Percentiles rank a stretch among this genome's conserved stretches.
Evolutionary conservation across 2,888 invertebrate genomes (phyloP).

Genomic region (Drosophila setosimentum): DNA sequence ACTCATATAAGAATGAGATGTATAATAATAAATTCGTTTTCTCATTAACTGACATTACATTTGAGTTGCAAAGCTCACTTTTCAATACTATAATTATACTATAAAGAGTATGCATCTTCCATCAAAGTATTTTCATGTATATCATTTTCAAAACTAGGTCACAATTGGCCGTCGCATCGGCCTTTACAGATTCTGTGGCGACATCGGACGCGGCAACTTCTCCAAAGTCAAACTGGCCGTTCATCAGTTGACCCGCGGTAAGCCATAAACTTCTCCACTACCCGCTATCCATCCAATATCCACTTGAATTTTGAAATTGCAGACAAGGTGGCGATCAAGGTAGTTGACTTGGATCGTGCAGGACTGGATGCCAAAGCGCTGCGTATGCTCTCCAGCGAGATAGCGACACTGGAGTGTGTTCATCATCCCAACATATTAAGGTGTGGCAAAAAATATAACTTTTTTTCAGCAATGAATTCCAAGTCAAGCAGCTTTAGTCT

Average conservation of each 20-base stretch:
- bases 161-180: conserved; percentile 91
- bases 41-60: too few species aligned
- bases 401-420: conserved; percentile 89
- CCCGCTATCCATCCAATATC: too few species aligned
- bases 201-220: conserved; percentile 92
- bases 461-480: too few species aligned
- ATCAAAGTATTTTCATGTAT: neutral
- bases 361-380: conserved; percentile 90
- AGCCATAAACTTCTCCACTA: conserved; percentile 2
- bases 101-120: neutral
- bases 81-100: too few species aligned
- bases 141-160: conserved; percentile 83
- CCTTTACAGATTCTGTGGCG: conserved; percentile 90
- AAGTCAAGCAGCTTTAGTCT: too few species aligned
- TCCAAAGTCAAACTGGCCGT: conserved; percentile 91
- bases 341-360: conserved; percentile 90
- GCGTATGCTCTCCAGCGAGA: conserved; percentile 89
- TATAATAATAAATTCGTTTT: too few species aligned
- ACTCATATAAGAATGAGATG: too few species aligned
- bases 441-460: conserved; percentile 60
- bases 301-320: conserved; percentile 33
- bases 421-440: conserved; percentile 91
- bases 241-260: conserved; percentile 90
- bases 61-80: too few species aligned
- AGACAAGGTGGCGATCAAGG: conserved; percentile 92